Conservation (phyloP, 2,888 invertebrate genomes). For the Theodoxus fluviatilis region DNA sequence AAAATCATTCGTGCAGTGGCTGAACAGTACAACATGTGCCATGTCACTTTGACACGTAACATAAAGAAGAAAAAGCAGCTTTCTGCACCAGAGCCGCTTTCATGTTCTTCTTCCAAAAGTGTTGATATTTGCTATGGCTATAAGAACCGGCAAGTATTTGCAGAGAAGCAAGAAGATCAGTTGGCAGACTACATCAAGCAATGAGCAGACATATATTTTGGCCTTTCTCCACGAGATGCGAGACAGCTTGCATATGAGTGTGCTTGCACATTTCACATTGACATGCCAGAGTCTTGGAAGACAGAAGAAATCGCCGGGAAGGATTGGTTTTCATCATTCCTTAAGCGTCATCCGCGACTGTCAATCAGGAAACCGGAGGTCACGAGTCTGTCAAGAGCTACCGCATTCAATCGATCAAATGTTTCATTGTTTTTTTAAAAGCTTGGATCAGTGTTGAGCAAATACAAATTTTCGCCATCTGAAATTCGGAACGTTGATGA, state of each 20-base stretch:
- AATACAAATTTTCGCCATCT: constrained; percentile 24
- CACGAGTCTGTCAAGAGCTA: constrained; percentile 32
- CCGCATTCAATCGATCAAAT: constrained; percentile 33
- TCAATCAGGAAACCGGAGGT: constrained; percentile 30
- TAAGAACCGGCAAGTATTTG: constrained; percentile 25
- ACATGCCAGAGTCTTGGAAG: constrained; percentile 26
- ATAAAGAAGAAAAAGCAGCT: no score
- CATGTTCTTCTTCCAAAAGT: no score
- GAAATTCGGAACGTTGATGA: constrained; percentile 35
- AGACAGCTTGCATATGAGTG: constrained; percentile 28
- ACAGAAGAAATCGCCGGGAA: constrained; percentile 21
- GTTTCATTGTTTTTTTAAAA: constrained; percentile 32
- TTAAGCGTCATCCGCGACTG: constrained; percentile 30
- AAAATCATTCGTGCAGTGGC: no score
- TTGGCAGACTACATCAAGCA: constrained; percentile 23
- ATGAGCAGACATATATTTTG: constrained; percentile 25
- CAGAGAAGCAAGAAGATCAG: constrained; percentile 21
- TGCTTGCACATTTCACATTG: constrained; percentile 14
- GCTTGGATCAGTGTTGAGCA: constrained; percentile 30
- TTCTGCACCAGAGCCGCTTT: no score
- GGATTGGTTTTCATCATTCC: constrained; percentile 30
- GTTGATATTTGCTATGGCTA: no score
- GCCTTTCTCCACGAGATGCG: constrained; percentile 26
- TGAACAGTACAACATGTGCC: no score
- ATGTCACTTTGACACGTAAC: no score